Base-by-base conservation (phyloP, 1,140 invertebrate genomes). In the Caenorhabditis briggsae region DNA sequence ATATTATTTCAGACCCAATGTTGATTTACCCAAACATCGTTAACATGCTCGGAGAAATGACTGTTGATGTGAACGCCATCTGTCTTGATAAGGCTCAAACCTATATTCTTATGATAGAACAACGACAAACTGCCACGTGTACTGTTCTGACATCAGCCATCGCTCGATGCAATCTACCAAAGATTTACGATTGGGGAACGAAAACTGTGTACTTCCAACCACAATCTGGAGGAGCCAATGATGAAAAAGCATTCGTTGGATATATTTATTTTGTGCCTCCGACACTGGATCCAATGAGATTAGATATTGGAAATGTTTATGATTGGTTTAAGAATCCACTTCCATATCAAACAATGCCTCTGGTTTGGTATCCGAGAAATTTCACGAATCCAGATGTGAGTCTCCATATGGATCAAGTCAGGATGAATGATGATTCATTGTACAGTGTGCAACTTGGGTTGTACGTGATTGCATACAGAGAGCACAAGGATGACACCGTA, bases 241-340 rank as follows among this genome's bases (percentile, higher is more conserved):
- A 92, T 86, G 91, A 92, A 64, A 92, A 92, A 82, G 91, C 91
- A 1, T 92, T 92, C 83, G 91, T 92, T 33, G 91, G 91, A 9
- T 92, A 92, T 61, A 92, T 92, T 82, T 92, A 92, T 84, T 92
- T 92, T 61, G 91, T 92, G 23, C 91, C 91, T 3, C 91, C 91
- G 82, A 92, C 91, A 59, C 82, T 92, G 23, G 91, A 92, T 90
- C 91, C 91, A 16, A 92, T 92, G 92, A 87, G 91, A 41, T 82
- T 92, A n/a, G 92, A 92, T 74, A 92, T 92, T 82, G 91, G 92
- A 48, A 92, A 92, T 89, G 86, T 92, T n/a, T 92, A 92, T 59
- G 91, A 92, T 83, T 92, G 92, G 92, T 92, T 90, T 88, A 92
- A 92, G 82, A 92, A 92, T 83, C 91, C 91, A 11, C 70, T 92